A percentile compares a stretch with the other conserved stretches of the same genome.
These are phyloP conservation scores for Danio kyathit DNA, from an alignment of 2,797 vertebrate species.

Conservation along the genomic window DNA sequence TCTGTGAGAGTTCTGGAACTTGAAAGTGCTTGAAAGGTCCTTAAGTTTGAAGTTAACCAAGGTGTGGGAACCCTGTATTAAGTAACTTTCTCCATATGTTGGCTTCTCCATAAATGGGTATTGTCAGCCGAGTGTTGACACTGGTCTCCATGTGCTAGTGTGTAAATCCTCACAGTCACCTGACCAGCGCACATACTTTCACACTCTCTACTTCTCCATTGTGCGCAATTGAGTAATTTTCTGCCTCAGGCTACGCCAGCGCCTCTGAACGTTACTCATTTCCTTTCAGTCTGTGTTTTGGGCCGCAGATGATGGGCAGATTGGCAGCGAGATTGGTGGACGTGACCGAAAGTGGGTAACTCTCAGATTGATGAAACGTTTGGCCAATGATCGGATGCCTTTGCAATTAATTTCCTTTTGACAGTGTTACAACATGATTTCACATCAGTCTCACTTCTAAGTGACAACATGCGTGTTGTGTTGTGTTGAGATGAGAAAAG, in stretches of 20 bases:
- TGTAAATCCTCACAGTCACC: constrained; percentile 23
- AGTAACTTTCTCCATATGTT: constrained; percentile 59
- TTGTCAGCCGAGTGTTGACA: constrained; percentile 54
- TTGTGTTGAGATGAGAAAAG: background rate
- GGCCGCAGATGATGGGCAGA: constrained; percentile 66
- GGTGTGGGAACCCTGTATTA: background rate
- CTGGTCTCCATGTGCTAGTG: constrained; percentile 48
- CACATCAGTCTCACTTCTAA: background rate
- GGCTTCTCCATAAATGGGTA: constrained; percentile 74
- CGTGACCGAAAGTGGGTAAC: constrained; percentile 62
- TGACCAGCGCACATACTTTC: background rate
- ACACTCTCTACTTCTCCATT: constrained; percentile 23
- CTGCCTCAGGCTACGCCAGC: constrained; percentile 52
- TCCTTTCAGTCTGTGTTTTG: constrained; percentile 63
- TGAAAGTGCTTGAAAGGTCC: too few relatives aligned
- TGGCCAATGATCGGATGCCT: constrained; percentile 38
- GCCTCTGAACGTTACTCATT: constrained; percentile 66
- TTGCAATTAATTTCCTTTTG: constrained; percentile 30
- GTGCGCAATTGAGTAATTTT: constrained; percentile 60
- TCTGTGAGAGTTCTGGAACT: too few relatives aligned
- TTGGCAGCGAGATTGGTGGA: constrained; percentile 59
- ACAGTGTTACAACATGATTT: constrained; percentile 22
- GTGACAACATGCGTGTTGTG: background rate
- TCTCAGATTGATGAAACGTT: constrained; percentile 53
- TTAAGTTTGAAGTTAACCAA: too few relatives aligned